Conservation (phyloP, 2,888 invertebrate species). For the Hermaeophaga mercurialis region DNA sequence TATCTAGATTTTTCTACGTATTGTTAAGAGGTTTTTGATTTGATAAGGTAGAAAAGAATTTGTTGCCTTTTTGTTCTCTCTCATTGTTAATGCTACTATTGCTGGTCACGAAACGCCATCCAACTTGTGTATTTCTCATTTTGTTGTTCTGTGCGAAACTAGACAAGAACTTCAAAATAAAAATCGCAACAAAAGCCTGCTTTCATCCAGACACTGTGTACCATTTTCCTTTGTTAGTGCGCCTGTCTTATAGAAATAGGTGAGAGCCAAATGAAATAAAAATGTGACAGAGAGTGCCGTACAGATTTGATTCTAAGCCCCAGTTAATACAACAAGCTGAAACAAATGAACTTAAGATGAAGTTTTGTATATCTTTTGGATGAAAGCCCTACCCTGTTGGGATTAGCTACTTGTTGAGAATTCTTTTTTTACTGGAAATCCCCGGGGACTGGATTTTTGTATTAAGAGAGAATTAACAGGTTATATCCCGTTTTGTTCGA, state of each 20-base stretch:
- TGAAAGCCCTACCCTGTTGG: constrained; percentile 2
- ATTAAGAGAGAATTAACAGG: constrained; percentile 9
- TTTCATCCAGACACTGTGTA: constrained; percentile 5
- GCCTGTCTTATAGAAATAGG: constrained; percentile 18
- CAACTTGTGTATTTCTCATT: constrained; percentile 3
- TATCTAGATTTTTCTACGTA: too few relatives aligned
- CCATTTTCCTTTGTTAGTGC: constrained; percentile 16
- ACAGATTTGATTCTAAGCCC: constrained; percentile 23
- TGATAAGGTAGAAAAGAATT: too few relatives aligned
- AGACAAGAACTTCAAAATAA: constrained; percentile 4
- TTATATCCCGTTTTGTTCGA: background rate
- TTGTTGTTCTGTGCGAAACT: background rate
- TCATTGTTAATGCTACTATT: background rate
- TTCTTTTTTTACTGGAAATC: constrained; percentile 2
- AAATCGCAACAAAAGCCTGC: constrained; percentile 6
- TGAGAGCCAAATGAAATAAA: constrained; percentile 22
- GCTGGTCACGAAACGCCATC: constrained; percentile 2
- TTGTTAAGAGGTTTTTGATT: too few relatives aligned
- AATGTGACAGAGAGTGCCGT: constrained; percentile 13
- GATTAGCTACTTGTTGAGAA: constrained; percentile 14
- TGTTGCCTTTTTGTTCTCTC: background rate
- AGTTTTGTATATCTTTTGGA: constrained; percentile 19
- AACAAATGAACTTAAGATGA: constrained; percentile 25
- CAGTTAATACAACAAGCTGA: constrained; percentile 20
- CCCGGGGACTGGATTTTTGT: constrained; percentile 4